phyloP scores from a whole-genome alignment of 2,888 invertebrate genomes.

The Andrena dorsata region DNA sequence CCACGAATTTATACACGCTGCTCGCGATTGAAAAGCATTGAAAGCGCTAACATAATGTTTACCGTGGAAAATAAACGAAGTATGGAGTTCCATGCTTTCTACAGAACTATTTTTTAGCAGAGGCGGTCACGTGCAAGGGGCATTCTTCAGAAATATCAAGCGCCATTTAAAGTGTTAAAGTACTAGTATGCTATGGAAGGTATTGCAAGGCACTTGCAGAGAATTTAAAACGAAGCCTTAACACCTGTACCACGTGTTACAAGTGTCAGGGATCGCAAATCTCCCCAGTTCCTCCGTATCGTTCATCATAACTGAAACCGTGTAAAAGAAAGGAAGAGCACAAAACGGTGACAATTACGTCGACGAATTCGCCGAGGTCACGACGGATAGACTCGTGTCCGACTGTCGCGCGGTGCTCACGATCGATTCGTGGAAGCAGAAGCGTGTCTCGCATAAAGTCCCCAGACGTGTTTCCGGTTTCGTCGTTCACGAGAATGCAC shows the following conservation, averaged over 20 bases:
- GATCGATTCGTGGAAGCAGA: constrained; percentile 63
- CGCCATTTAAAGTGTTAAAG: too few relatives aligned
- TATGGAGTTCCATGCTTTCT: too few relatives aligned
- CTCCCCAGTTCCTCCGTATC: not conserved
- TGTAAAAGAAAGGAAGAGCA: not conserved
- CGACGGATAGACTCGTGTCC: constrained; percentile 31
- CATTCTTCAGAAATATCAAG: too few relatives aligned
- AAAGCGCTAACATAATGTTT: too few relatives aligned
- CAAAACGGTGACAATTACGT: constrained; percentile 10
- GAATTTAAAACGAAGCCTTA: not conserved
- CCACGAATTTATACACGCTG: too few relatives aligned
- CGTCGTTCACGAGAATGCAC: constrained; percentile 44
- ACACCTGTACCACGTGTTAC: not conserved
- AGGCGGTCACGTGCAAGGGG: too few relatives aligned
- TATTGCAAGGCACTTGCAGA: not conserved
- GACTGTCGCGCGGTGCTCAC: constrained; percentile 35
- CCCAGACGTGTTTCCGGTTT: constrained; percentile 67
- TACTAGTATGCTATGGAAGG: not conserved
- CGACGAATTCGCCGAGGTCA: constrained; percentile 40
- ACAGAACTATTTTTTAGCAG: too few relatives aligned
- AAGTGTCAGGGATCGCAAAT: constrained; percentile 7
- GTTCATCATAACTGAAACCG: not conserved
- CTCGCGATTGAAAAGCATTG: too few relatives aligned
- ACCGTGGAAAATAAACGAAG: too few relatives aligned
- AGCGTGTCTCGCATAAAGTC: constrained; percentile 62